Conservation (phyloP, 2,797 vertebrate species). For the Knipowitschia caucasica region DNA sequence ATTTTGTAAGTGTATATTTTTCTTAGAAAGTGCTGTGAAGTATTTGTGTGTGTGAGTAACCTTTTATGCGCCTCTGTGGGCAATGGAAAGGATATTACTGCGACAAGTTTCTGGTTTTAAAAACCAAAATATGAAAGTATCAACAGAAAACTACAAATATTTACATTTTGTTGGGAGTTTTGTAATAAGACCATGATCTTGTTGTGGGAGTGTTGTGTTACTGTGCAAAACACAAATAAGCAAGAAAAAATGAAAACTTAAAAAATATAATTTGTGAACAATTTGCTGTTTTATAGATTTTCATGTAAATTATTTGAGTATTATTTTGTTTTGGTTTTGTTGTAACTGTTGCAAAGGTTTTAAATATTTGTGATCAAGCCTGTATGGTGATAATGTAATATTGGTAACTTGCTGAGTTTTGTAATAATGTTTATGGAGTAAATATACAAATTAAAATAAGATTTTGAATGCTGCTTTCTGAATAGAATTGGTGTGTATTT, state of each 20-base stretch:
- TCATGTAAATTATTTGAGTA: slow-evolving; percentile 99
- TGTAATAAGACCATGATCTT: slow-evolving; percentile 98
- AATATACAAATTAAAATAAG: slow-evolving; percentile 99
- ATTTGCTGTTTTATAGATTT: slow-evolving; percentile 99
- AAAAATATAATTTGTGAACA: slow-evolving; percentile 94
- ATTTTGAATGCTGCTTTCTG: slow-evolving; percentile 97
- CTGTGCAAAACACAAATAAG: slow-evolving; percentile 97
- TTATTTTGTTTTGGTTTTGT: slow-evolving; percentile 95
- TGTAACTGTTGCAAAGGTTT: slow-evolving; percentile 99
- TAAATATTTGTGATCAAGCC: slow-evolving; percentile 99
- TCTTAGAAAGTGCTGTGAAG: slow-evolving; percentile 99
- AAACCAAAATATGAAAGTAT: slow-evolving; percentile 99
- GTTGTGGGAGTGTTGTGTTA: slow-evolving; percentile 99
- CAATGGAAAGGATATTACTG: slow-evolving; percentile 98
- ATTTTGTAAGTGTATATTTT: slow-evolving; percentile 99
- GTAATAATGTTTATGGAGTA: slow-evolving; percentile 99
- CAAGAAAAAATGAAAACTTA: slow-evolving; percentile 84
- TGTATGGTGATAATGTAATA: slow-evolving; percentile 99
- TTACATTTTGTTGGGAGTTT: slow-evolving; percentile 98
- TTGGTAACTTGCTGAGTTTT: slow-evolving; percentile 99
- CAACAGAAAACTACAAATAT: slow-evolving; percentile 84
- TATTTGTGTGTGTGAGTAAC: slow-evolving; percentile 99
- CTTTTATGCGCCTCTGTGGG: slow-evolving; percentile 97
- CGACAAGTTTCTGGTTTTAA: slow-evolving; percentile 99
- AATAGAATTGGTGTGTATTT: slow-evolving; percentile 75